phyloP scores from a whole-genome alignment of 2,113 vertebrate species.

The Illadopsis cleaveri region DNA sequence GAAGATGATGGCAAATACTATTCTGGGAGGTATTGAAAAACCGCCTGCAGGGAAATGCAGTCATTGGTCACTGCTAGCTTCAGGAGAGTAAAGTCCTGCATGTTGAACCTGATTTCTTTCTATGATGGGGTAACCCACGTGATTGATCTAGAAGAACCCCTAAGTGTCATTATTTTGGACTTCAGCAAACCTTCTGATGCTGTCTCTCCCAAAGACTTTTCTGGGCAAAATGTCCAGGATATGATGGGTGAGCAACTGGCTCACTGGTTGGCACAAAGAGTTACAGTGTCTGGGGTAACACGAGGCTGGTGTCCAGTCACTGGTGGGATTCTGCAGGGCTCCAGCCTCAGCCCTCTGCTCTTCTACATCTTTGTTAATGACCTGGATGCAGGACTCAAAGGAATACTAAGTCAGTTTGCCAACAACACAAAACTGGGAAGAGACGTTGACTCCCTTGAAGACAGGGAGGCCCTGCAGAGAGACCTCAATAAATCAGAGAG shows the following conservation, averaged over 20 bases:
- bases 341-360: not conserved
- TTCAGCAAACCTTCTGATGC: not conserved
- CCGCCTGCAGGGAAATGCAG: not conserved
- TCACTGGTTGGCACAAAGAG: not conserved
- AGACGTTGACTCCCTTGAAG: not conserved
- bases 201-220: not conserved
- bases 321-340: not conserved
- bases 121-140: not conserved
- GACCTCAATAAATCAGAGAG: not conserved
- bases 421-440: not conserved
- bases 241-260: not conserved
- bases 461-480: not conserved
- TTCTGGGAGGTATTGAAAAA: not conserved
- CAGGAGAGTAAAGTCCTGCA: not conserved
- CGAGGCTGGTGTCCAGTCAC: not conserved
- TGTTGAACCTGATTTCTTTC: not conserved
- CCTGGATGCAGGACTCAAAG: not conserved
- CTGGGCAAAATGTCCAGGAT: not conserved
- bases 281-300: not conserved
- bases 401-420: not conserved
- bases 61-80: not conserved
- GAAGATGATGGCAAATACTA: not conserved
- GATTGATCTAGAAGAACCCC: not conserved
- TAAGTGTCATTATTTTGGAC: not conserved
- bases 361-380: not conserved